These are phyloP conservation scores for Sarcophaga caerulescens DNA, from an alignment of 2,888 invertebrate genomes.

Conservation along the genomic window DNA sequence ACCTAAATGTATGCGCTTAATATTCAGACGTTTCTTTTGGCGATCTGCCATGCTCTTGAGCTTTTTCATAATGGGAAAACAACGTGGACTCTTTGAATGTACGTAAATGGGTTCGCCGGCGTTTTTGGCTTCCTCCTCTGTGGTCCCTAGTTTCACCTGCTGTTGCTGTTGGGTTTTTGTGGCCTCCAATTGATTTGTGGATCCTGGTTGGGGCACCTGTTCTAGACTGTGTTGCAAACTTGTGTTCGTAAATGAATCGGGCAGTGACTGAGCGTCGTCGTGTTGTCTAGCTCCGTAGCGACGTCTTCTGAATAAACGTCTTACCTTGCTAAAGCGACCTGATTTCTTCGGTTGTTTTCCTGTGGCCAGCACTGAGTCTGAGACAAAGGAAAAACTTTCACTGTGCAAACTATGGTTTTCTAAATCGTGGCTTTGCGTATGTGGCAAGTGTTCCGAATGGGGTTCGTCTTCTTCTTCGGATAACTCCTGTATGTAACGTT, in stretches of 20 bases:
- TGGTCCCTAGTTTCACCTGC: constrained; percentile 50
- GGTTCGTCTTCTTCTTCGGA: constrained; percentile 76
- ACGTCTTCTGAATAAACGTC: constrained; percentile 83
- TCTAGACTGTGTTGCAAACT: constrained; percentile 76
- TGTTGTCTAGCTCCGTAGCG: constrained; percentile 76
- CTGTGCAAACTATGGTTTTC: constrained; percentile 75
- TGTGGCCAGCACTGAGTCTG: constrained; percentile 79
- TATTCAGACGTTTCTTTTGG: constrained; percentile 82
- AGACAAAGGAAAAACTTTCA: constrained; percentile 79
- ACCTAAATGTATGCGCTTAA: constrained; percentile 78
- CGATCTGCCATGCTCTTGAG: constrained; percentile 85
- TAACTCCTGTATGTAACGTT: constrained; percentile 80
- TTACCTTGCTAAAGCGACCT: constrained; percentile 76
- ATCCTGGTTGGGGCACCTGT: constrained; percentile 46
- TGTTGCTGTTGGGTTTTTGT: constrained; percentile 40
- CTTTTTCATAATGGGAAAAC: constrained; percentile 85
- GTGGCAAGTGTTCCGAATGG: constrained; percentile 66
- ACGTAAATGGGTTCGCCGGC: constrained; percentile 60
- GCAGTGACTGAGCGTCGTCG: constrained; percentile 78
- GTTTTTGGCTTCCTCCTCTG: constrained; percentile 13
- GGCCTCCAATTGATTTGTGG: constrained; percentile 67
- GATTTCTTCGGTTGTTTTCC: constrained; percentile 76
- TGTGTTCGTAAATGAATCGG: constrained; percentile 76
- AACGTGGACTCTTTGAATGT: constrained; percentile 73
- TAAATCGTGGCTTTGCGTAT: constrained; percentile 67